Conservation (phyloP, 1,140 invertebrate genomes). For the Dendroctonus ponderosae region DNA sequence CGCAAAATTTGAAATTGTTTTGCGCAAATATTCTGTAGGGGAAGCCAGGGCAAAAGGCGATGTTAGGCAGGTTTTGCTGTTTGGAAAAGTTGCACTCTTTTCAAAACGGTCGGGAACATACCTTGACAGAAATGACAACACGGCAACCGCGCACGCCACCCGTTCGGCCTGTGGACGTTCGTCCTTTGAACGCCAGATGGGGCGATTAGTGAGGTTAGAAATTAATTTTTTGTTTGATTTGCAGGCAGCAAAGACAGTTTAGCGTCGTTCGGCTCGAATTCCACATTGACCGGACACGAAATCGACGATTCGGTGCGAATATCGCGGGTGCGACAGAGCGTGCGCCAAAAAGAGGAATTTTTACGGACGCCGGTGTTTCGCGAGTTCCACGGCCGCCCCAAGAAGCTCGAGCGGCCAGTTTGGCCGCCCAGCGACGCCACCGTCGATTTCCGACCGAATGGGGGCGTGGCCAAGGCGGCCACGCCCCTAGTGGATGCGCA, state of each 20-base stretch:
- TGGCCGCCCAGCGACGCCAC: slow-evolving; percentile 63
- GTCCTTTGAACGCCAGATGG: too few species aligned
- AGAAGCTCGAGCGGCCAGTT: slow-evolving; percentile 68
- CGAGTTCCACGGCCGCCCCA: slow-evolving; percentile 75
- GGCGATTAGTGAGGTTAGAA: neutral
- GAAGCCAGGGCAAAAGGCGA: too few species aligned
- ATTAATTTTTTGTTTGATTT: neutral
- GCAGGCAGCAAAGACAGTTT: slow-evolving; percentile 62
- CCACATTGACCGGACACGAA: slow-evolving; percentile 64
- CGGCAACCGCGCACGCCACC: too few species aligned
- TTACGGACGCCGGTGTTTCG: slow-evolving; percentile 69
- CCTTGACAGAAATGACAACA: too few species aligned
- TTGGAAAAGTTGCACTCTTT: too few species aligned
- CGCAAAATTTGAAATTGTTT: too few species aligned
- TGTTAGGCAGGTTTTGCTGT: too few species aligned
- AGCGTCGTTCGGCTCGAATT: slow-evolving; percentile 64
- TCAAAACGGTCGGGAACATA: too few species aligned
- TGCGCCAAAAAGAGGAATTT: slow-evolving; percentile 86
- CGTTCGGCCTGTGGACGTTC: too few species aligned
- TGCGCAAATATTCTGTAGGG: too few species aligned
- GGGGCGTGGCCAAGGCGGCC: slow-evolving; percentile 30
- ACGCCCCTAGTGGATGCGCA: slow-evolving; percentile 32
- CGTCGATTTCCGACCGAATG: slow-evolving; percentile 5
- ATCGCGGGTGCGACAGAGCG: slow-evolving; percentile 73
- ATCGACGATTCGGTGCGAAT: slow-evolving; percentile 67